Percentiles rank a stretch among this genome's conserved stretches.
Conservation (phyloP, 2,888 invertebrate genomes). For the Cyclophora albipunctata region DNA sequence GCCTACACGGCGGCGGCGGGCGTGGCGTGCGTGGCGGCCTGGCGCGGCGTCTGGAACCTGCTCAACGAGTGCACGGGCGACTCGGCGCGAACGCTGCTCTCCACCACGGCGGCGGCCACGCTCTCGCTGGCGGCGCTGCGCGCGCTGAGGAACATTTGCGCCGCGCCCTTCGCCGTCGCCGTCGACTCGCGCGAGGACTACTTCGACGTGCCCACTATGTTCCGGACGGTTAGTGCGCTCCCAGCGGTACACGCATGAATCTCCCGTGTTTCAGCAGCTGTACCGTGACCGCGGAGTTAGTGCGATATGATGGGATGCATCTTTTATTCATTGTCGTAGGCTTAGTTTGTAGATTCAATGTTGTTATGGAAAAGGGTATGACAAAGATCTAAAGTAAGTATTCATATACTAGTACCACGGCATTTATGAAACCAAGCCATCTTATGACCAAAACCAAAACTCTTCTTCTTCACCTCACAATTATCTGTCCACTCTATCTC, state of each 20-base stretch:
- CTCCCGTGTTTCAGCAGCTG: background rate
- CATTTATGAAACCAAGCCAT: too few species aligned
- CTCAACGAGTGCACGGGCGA: slow-evolving; percentile 82
- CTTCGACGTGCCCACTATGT: slow-evolving; percentile 90
- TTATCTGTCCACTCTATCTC: too few species aligned
- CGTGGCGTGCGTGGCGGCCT: slow-evolving; percentile 88
- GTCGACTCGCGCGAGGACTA: slow-evolving; percentile 85
- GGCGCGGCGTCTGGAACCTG: slow-evolving; percentile 89
- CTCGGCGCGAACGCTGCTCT: slow-evolving; percentile 74
- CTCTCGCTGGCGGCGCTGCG: slow-evolving; percentile 81
- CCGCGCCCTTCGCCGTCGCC: slow-evolving; percentile 86
- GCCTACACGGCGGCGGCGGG: slow-evolving; percentile 85
- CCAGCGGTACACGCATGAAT: background rate
- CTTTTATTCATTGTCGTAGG: too few species aligned
- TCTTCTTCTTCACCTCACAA: too few species aligned
- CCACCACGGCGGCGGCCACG: slow-evolving; percentile 79
- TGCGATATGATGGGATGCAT: too few species aligned
- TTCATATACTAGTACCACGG: too few species aligned
- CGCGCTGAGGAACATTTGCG: slow-evolving; percentile 85
- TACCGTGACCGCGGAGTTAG: too few species aligned
- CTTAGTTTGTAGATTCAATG: too few species aligned
- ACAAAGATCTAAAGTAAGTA: too few species aligned
- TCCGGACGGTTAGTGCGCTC: slow-evolving; percentile 82
- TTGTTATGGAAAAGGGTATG: too few species aligned
- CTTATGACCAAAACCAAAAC: too few species aligned